A percentile compares a stretch with the other conserved stretches of the same genome.
These are phyloP conservation scores for Spinibarbus caldwelli DNA, from an alignment of 2,797 vertebrate species.

Conservation along the genomic window DNA sequence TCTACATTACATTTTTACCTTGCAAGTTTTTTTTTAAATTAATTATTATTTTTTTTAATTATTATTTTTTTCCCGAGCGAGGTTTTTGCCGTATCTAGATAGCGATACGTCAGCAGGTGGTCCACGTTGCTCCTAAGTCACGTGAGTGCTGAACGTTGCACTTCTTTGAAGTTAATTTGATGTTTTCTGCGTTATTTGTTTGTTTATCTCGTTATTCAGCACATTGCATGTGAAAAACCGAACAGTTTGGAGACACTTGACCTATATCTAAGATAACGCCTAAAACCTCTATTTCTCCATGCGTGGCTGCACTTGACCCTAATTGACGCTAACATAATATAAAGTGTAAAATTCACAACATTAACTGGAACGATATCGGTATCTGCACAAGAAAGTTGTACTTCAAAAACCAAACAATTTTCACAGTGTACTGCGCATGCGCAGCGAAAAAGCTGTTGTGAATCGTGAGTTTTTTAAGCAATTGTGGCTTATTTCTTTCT, in stretches of 20 bases:
- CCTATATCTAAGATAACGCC: neutral
- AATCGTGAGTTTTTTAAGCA: neutral
- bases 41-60: too few species aligned
- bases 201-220: neutral
- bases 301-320: neutral
- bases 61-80: neutral
- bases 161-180: neutral
- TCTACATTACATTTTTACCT: neutral
- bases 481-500: neutral
- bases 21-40: neutral
- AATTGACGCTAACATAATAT: neutral
- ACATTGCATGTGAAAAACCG: neutral
- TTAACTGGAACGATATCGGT: neutral
- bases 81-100: neutral
- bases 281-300: neutral
- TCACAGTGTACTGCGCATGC: neutral
- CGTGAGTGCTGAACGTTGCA: neutral
- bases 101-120: neutral
- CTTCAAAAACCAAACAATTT: neutral
- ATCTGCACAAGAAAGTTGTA: neutral
- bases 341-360: neutral
- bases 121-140: neutral
- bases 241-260: neutral
- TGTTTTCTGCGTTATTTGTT: neutral
- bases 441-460: neutral